Conservation (phyloP, 2,888 invertebrate genomes). For the Dichetophora obliterata region DNA sequence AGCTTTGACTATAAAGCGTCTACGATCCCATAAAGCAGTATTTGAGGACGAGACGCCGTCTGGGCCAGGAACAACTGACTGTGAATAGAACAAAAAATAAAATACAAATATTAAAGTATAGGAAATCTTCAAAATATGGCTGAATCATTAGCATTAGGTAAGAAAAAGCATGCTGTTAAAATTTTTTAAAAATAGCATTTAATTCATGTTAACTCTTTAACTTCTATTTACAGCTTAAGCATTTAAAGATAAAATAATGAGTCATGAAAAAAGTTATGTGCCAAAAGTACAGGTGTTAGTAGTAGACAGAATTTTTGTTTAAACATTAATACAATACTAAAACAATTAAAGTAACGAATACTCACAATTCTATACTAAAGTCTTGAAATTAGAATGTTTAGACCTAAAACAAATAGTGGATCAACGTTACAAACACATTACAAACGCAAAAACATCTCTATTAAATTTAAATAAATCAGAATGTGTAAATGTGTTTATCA, state of each 20-base stretch:
- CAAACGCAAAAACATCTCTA: constrained; percentile 7
- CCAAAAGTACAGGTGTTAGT: constrained; percentile 13
- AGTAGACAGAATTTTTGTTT: not conserved
- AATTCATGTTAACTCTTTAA: constrained; percentile 51
- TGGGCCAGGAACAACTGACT: constrained; percentile 20
- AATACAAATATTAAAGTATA: constrained; percentile 20
- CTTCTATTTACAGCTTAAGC: constrained; percentile 50
- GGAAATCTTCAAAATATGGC: constrained; percentile 8
- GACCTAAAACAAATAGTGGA: constrained; percentile 28
- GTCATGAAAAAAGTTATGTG: not conserved
- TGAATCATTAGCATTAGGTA: constrained; percentile 18
- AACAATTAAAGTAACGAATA: constrained; percentile 48
- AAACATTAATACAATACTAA: not conserved
- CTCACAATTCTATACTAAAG: constrained; percentile 52
- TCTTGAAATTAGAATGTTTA: constrained; percentile 9
- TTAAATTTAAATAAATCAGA: not conserved
- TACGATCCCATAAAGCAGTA: constrained; percentile 56
- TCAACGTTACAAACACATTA: constrained; percentile 22
- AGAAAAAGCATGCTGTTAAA: constrained; percentile 40
- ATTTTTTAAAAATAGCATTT: constrained; percentile 20
- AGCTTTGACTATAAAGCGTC: constrained; percentile 65
- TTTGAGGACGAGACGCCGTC: constrained; percentile 16
- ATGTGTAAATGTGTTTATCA: not conserved
- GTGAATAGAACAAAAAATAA: constrained; percentile 35
- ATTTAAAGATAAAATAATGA: constrained; percentile 11